phyloP scores from a whole-genome alignment of 2,888 invertebrate genomes.

The Heliconius aoede region DNA sequence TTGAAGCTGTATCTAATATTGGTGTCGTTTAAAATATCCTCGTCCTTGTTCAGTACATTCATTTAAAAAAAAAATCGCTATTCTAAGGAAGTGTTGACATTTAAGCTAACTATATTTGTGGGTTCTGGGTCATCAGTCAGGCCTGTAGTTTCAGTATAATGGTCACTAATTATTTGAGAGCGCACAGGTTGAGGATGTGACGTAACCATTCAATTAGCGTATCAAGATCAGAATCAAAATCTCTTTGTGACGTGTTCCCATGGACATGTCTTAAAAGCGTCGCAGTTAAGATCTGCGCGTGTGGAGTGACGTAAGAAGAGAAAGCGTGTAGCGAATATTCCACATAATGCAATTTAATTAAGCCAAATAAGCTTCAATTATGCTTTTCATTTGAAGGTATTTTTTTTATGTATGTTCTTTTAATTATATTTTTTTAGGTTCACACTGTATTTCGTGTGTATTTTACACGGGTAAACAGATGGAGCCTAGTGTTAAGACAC shows the following conservation, averaged over 20 bases:
- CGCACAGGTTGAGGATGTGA: slow-evolving; percentile 42
- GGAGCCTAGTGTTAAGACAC: too few species aligned
- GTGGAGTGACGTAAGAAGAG: slow-evolving; percentile 54
- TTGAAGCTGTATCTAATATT: neutral
- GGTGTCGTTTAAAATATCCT: neutral
- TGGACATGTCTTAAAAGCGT: slow-evolving; percentile 58
- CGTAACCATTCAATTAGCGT: slow-evolving; percentile 52
- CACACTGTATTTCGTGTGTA: too few species aligned
- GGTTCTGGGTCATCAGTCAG: neutral
- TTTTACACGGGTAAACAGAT: too few species aligned
- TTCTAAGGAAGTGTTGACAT: too few species aligned
- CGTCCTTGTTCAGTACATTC: too few species aligned
- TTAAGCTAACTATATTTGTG: neutral
- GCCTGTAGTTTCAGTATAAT: slow-evolving; percentile 9
- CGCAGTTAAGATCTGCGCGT: slow-evolving; percentile 45
- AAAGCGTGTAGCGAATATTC: slow-evolving; percentile 49
- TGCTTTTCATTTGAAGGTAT: neutral
- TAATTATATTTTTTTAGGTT: neutral
- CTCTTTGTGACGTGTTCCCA: slow-evolving; percentile 48
- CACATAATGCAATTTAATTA: slow-evolving; percentile 38
- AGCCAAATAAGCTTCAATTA: slow-evolving; percentile 4
- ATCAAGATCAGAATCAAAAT: slow-evolving; percentile 46
- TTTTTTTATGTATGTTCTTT: neutral
- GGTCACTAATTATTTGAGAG: slow-evolving; percentile 34
- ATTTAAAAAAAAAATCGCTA: too few species aligned